Conservation (phyloP, 2,113 vertebrate genomes). For the Caracal caracal region DNA sequence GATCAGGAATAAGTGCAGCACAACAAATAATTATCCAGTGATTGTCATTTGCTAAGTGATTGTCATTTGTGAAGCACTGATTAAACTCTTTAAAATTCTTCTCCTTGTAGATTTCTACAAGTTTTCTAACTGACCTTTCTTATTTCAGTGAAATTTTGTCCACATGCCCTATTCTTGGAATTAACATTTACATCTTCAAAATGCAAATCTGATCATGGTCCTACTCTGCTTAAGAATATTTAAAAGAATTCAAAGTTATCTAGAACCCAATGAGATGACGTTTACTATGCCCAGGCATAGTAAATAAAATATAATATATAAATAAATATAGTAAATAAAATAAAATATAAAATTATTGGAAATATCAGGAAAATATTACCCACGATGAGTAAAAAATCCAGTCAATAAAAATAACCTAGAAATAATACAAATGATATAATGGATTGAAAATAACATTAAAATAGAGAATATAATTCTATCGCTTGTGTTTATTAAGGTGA, state of each 20-base stretch:
- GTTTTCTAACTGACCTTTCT: not conserved
- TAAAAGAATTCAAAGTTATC: not conserved
- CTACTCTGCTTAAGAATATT: not conserved
- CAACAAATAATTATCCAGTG: not conserved
- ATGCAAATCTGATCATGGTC: not conserved
- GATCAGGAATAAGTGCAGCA: not conserved
- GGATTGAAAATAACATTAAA: not conserved
- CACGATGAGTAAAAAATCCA: not conserved
- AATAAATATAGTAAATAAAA: too few species aligned
- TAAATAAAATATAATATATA: too few species aligned
- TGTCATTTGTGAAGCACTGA: not conserved
- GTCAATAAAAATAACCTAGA: not conserved
- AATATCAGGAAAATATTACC: not conserved
- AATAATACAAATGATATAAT: not conserved
- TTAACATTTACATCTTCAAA: conserved; percentile 33
- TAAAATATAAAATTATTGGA: not conserved
- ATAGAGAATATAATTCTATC: not conserved
- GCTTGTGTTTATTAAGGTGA: not conserved
- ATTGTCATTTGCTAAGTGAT: not conserved
- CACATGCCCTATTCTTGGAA: not conserved
- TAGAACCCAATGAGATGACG: not conserved
- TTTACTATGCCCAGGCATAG: not conserved
- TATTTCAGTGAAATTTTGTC: not conserved
- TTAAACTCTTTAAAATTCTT: not conserved
- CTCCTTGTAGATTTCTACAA: not conserved